Evolutionary conservation across 2,797 vertebrate genomes (phyloP), one percentile per base, ranked within the genome.

Genomic region (Onychomys arenicola): DNA sequence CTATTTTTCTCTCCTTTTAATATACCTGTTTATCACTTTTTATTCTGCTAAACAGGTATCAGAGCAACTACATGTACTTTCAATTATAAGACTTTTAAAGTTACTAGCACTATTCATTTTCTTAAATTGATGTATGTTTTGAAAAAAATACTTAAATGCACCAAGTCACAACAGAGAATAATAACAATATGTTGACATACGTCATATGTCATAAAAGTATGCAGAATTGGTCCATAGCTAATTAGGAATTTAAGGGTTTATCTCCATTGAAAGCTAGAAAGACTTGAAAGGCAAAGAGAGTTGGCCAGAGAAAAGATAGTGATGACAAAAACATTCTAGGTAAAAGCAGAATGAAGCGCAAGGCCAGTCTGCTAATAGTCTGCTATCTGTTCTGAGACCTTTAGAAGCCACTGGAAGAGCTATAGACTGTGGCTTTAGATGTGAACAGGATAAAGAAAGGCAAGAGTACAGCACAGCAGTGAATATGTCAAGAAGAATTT

Each of bases 71-170:
- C 21, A 86, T 69, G 0, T 90, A 86, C 4, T n/a, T 77, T 93
- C 21, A 67, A 55, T 93, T 80, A 63, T 63, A 93, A 76, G 25
- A 89, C 75, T 17, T 92, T 80, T 92, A 5, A 77, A 84, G 19
- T 88, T 93, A 77, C 23, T 17, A 46, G 34, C 17, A 81, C 94
- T 84, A 65, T 83, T 95, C 77, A 78, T 85, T 84, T 27, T 80
- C 57, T 96, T 34, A 78, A 80, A 65, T 61, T 84, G 7, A 4
- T 96, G 0, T 73, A 21, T 92, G 32, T 90, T 87, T 67, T 65
- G 83, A 43, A 71, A 21, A 94, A 93, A 90, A 73, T 21, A 94
- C n/a, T 93, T 71, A 96, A 78, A 21, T 92, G 4, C 11, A 96
- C 29, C 84, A 90, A 94, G 71, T 95, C 37, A 59, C 37, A 81